These are phyloP conservation scores for Entelurus aequoreus DNA, from an alignment of 2,113 vertebrate species.

Conservation along the genomic window DNA sequence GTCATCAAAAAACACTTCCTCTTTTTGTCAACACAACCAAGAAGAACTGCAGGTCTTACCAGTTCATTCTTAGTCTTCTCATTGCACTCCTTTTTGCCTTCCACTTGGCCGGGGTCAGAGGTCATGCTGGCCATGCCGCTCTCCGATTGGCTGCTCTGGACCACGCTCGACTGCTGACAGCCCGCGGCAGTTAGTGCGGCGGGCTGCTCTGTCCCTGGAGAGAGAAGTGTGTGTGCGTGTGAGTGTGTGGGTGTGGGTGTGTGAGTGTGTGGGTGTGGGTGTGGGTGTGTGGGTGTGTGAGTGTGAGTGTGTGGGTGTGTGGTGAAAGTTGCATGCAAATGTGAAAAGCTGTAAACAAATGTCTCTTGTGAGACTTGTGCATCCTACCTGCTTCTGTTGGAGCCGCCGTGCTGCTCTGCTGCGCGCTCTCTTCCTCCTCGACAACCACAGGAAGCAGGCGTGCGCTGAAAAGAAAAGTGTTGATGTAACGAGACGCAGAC, in stretches of 20 bases:
- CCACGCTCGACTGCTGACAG: slow-evolving; percentile 12
- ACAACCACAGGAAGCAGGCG: slow-evolving; percentile 63
- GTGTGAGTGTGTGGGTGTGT: slow-evolving; percentile 6
- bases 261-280: too few relatives aligned
- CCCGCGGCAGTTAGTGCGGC: slow-evolving; percentile 5
- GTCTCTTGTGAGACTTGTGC: neutral
- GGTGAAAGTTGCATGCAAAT: slow-evolving; percentile 14
- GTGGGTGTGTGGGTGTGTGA: too few relatives aligned
- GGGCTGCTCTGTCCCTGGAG: slow-evolving; percentile 27
- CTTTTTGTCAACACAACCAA: neutral
- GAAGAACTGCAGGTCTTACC: slow-evolving; percentile 41
- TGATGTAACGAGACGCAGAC: neutral
- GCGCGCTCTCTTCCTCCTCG: slow-evolving; percentile 62
- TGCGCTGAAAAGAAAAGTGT: slow-evolving; percentile 35
- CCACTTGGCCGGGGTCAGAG: slow-evolving; percentile 30
- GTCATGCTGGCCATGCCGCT: slow-evolving; percentile 14
- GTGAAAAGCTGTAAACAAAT: slow-evolving; percentile 24
- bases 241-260: neutral
- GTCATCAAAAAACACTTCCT: neutral
- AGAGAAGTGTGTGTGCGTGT: slow-evolving; percentile 20
- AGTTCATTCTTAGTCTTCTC: slow-evolving; percentile 58
- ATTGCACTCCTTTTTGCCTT: slow-evolving; percentile 34
- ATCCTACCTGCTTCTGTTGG: slow-evolving; percentile 43
- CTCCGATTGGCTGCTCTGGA: slow-evolving; percentile 26
- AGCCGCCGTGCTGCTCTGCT: slow-evolving; percentile 35